These are phyloP conservation scores for Clarias batrachus DNA, from an alignment of 2,113 vertebrate species.

Conservation along the genomic window DNA sequence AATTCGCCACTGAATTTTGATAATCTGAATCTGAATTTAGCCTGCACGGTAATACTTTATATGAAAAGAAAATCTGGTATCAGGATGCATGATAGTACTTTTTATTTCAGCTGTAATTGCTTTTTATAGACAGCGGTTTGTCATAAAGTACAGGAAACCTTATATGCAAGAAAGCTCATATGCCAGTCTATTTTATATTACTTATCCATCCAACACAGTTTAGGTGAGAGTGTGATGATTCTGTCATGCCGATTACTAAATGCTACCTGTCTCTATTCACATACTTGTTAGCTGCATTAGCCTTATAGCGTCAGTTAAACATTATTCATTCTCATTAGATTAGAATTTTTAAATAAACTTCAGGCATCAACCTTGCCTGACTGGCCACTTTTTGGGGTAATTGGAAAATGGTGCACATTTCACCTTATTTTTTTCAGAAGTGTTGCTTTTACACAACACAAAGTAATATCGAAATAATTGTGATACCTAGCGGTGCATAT, in stretches of 20 bases:
- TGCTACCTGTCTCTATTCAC: neutral
- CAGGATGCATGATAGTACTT: neutral
- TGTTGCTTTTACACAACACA: neutral
- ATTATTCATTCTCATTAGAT: neutral
- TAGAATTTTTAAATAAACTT: neutral
- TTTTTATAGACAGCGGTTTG: neutral
- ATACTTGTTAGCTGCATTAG: neutral
- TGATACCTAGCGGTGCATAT: neutral
- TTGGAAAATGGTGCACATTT: neutral
- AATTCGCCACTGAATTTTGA: too few relatives aligned
- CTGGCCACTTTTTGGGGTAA: neutral
- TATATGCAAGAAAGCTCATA: neutral
- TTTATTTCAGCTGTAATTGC: neutral
- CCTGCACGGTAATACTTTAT: too few relatives aligned
- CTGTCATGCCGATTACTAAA: neutral
- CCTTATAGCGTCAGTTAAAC: neutral
- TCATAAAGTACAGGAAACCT: neutral
- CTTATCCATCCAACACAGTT: neutral
- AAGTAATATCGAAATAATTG: neutral
- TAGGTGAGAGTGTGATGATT: neutral
- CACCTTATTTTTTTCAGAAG: neutral
- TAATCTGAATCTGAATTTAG: too few relatives aligned
- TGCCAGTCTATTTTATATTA: neutral
- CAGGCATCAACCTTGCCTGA: neutral
- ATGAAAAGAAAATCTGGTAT: neutral